Evolutionary conservation across 2,888 invertebrate species (phyloP).

Genomic region (Ichneumoninae sp.): DNA sequence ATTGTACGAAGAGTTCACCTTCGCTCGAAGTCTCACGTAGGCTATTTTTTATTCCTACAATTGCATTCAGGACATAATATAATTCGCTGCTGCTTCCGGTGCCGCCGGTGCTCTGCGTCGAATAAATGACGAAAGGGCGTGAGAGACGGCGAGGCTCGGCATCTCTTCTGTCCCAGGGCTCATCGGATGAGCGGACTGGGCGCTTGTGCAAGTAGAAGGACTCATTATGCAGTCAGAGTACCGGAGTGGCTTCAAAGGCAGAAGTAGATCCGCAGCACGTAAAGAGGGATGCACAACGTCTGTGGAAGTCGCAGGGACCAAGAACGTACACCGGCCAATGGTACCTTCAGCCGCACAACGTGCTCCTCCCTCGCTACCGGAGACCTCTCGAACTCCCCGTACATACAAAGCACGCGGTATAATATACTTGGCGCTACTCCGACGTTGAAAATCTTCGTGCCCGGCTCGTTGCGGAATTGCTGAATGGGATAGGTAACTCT

Average conservation of each 20-base stretch:
- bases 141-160: neutral
- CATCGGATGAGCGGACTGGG: conserved; percentile 21
- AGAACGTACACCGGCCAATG: conserved; percentile 21
- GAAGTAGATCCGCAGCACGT: conserved; percentile 41
- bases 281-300: conserved; percentile 21
- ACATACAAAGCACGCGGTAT: conserved; percentile 40
- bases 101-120: conserved; percentile 17
- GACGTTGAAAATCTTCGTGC: conserved; percentile 37
- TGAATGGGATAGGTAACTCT: conserved; percentile 32
- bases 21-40: conserved; percentile 4
- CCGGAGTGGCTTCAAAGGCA: conserved; percentile 72
- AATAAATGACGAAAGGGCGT: conserved; percentile 39
- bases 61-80: conserved; percentile 48
- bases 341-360: conserved; percentile 3
- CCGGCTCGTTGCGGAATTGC: conserved; percentile 1
- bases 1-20: no score
- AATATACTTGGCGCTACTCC: conserved; percentile 6
- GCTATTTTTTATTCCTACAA: neutral
- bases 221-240: conserved; percentile 76
- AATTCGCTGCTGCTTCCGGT: conserved; percentile 25
- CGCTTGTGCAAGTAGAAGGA: conserved; percentile 72
- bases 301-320: conserved; percentile 35
- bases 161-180: conserved; percentile 19
- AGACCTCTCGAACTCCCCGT: conserved; percentile 37
- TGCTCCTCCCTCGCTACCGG: conserved; percentile 11